Evolutionary conservation across 2,113 vertebrate species (phyloP).

Genomic region (Crotophaga sulcirostris): DNA sequence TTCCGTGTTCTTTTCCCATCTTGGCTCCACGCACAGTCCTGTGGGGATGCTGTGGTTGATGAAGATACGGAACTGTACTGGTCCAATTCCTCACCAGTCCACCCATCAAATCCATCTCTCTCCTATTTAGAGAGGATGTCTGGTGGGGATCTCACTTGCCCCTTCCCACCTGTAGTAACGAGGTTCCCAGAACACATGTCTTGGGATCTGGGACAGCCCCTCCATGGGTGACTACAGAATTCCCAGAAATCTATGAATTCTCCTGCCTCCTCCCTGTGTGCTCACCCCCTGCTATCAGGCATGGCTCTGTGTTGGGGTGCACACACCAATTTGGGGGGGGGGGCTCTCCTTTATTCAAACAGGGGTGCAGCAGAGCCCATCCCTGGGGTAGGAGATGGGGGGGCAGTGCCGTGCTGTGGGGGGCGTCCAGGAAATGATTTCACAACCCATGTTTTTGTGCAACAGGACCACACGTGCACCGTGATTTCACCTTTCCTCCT

Average conservation of each 20-base stretch:
- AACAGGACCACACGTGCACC: neutral
- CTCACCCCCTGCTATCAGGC: fast-evolving
- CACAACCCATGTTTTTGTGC: neutral
- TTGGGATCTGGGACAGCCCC: neutral
- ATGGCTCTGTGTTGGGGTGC: fast-evolving
- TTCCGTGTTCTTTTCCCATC: neutral
- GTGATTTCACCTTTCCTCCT: neutral
- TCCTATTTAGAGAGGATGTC: no score
- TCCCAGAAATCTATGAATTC: neutral
- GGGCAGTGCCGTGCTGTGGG: fast-evolving
- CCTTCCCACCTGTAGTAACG: neutral
- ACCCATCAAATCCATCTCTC: no score
- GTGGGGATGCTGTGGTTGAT: no score
- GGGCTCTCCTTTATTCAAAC: neutral
- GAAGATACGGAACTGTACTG: no score
- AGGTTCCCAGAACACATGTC: fast-evolving
- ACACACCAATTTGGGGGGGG: fast-evolving
- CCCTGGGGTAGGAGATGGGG: fast-evolving
- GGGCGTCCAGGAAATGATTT: neutral
- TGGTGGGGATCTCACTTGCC: neutral
- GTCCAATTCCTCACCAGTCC: no score
- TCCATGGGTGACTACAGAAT: neutral
- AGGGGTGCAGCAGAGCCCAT: neutral
- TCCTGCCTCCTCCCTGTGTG: neutral
- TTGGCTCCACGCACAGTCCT: fast-evolving